Evolutionary conservation across 1,140 invertebrate species (phyloP), one percentile per base, ranked within the genome.

Genomic region (Sitodiplosis mosellana): DNA sequence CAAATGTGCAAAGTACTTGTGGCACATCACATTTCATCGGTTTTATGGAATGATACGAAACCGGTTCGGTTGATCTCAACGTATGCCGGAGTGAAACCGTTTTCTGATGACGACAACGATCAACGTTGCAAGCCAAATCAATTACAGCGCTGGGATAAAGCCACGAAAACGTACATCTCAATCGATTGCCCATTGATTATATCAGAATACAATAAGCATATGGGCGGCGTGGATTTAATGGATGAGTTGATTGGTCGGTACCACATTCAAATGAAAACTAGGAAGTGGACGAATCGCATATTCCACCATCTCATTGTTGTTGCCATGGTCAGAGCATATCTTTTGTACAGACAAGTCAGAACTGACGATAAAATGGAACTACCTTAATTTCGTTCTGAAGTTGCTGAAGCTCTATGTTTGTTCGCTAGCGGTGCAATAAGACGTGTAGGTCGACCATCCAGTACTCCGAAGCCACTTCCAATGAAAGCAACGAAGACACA

Each of bases 171-270:
- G 38, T 57, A 52, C 51, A 55, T 61, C 47, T 51, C 62, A 43
- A 59, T 71, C 49, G 49, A 59, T 45, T 64, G 63, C 53, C 64
- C 68, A 47, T 55, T 66, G 53, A 59, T 68, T 46, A 59, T 70
- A 17, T 53, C 54, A 44, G 59, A 61, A 48, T 72, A 71, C 53
- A 70, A 72, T 57, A 54, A 48, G 47, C 60, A 68, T 53, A 71
- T 70, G 68, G 67, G 66, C 45, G 65, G 64, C 37, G 67, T 69
- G 15, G 62, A 69, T 51, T 51, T 65, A 45, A 57, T 60, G 49
- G 64, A 69, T 52, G 61, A 53, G 38, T 54, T 68, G 34, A 59
- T 69, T 50, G 60, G 59, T 17, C 55, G 60, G 44, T 67, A 70
- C 55, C 54, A 59, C 53, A 64, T 65, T 33, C 53, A 47, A 52